Base-by-base conservation (phyloP, 53 echinoderm and acorn worm species). In the Pentamera pediparva region DNA sequence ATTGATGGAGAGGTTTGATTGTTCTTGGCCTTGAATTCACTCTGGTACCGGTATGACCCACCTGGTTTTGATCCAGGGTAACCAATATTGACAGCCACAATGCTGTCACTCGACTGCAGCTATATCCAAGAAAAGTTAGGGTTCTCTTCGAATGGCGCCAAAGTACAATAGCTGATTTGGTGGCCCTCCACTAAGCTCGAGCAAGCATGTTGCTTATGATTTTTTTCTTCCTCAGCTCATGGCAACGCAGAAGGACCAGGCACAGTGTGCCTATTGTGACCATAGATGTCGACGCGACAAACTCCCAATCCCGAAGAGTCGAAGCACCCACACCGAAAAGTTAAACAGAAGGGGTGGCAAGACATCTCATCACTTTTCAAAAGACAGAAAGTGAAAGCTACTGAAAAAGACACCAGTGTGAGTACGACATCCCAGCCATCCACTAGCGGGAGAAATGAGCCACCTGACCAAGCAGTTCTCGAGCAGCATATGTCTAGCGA, bases 291-390 rank as follows among this genome's bases (percentile, higher is more conserved):
- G 51, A 51, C 51, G 51, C 51, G 51, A 51, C 24, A 51, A 51
- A 51, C 51, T 51, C 51, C 51, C 24, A 51, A 51, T 51, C 24
- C 51, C n/a, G 19, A 51, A n/a, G 4, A n/a, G 51, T 51, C 51
- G 19, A 51, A 51, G 12, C 51, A 51, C 51, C 51, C 51, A 51
- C 4, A 24, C 51, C 51, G 51, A 51, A 51, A 51, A 51, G 51
- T 51, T 51, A 51, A 51, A 10, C 19, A 51, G 24, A 51, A 51
- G 24, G n/a, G n/a, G n/a, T n/a, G n/a, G n/a, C n/a, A n/a, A n/a
- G n/a, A n/a, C n/a, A n/a, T n/a, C n/a, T n/a, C n/a, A 51, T 51
- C 51, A 51, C 51, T 51, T 51, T 51, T 51, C 51, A 51, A 51
- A 51, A 4, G 51, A 24, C n/a, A n/a, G n/a, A n/a, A n/a, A n/a